Percentiles rank a stretch among this genome's conserved stretches.
phyloP scores from a whole-genome alignment of 2,113 vertebrate species.

The Salvator merianae region DNA sequence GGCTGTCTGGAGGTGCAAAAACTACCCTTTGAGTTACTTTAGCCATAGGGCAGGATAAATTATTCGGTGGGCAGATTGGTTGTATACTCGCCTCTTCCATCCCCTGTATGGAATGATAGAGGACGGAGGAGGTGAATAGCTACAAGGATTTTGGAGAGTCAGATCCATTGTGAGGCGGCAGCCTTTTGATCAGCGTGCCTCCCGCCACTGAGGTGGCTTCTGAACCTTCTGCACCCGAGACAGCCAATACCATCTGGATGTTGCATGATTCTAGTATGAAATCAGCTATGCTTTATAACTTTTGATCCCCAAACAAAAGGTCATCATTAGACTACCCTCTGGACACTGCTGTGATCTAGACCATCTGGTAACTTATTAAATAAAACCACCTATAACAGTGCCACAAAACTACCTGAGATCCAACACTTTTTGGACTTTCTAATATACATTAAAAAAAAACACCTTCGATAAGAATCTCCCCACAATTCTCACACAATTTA shows the following conservation, averaged over 20 bases:
- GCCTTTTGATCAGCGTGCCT: no score
- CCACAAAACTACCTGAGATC: constrained; percentile 20
- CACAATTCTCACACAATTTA: neutral
- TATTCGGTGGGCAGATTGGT: no score
- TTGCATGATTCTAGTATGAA: neutral
- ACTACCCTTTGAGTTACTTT: no score
- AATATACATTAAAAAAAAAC: neutral
- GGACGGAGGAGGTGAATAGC: no score
- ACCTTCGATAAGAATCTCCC: constrained; percentile 5
- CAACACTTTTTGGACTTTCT: constrained; percentile 7
- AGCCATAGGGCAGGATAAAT: no score
- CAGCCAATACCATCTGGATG: no score
- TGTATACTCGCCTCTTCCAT: no score
- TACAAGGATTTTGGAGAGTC: no score
- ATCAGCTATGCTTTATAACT: neutral
- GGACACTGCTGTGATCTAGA: neutral
- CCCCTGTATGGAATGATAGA: neutral
- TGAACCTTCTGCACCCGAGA: no score
- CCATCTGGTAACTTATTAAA: neutral
- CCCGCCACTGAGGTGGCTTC: no score
- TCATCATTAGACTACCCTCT: neutral
- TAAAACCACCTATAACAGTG: neutral
- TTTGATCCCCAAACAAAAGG: constrained; percentile 4
- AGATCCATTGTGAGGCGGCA: no score
- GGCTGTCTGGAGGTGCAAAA: no score